Conservation (phyloP, 2,888 invertebrate species). For the Euplexia lucipara region DNA sequence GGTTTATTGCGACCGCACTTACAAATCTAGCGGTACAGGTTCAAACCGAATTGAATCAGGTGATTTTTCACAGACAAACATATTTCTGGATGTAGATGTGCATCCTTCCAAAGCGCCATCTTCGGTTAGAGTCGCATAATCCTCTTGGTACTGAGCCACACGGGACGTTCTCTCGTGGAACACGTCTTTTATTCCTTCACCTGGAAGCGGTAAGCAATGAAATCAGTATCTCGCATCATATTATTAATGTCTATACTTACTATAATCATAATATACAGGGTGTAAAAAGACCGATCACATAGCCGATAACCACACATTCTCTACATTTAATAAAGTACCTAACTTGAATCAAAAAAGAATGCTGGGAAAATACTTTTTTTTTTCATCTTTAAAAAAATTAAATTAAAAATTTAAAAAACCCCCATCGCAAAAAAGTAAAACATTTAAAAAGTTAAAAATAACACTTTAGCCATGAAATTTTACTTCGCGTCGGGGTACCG, state of each 20-base stretch:
- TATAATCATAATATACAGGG: too few relatives aligned
- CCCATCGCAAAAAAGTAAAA: too few relatives aligned
- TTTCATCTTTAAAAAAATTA: too few relatives aligned
- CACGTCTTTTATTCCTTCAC: constrained; percentile 23
- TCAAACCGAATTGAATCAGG: constrained; percentile 25
- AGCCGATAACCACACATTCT: too few relatives aligned
- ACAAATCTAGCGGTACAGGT: neutral
- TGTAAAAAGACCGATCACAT: too few relatives aligned
- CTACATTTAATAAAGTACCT: too few relatives aligned
- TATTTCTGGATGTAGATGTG: neutral
- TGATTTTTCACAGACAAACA: constrained; percentile 41
- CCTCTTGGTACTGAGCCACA: neutral
- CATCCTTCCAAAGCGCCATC: neutral
- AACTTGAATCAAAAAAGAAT: too few relatives aligned
- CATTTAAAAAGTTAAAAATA: too few relatives aligned
- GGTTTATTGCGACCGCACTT: neutral
- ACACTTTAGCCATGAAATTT: too few relatives aligned
- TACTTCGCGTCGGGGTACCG: too few relatives aligned
- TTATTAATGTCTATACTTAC: neutral
- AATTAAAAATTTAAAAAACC: too few relatives aligned
- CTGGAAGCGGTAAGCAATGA: constrained; percentile 2
- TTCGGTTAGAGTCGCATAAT: neutral
- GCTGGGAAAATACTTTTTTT: too few relatives aligned
- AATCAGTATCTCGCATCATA: constrained; percentile 11
- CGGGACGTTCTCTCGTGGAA: constrained; percentile 19